Evolutionary conservation across 92 coral and sea anemone species (phyloP).

Genomic region (Pocillopora grandis): DNA sequence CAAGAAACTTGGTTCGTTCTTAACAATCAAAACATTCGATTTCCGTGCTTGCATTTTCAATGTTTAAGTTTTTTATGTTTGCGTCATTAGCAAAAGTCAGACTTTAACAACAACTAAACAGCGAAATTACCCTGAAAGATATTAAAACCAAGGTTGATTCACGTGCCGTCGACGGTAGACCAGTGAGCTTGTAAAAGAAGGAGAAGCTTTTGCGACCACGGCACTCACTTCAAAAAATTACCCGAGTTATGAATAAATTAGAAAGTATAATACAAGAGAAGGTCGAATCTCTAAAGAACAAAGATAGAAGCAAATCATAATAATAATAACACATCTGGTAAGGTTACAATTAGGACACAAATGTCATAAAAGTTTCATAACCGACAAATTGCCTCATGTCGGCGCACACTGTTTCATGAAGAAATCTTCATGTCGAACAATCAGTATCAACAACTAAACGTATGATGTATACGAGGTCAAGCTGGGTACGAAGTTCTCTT

Average conservation of each 20-base stretch:
- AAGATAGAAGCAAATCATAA: neutral
- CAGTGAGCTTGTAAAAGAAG: neutral
- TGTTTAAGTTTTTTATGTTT: neutral
- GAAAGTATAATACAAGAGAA: neutral
- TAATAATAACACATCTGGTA: neutral
- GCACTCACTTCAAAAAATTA: neutral
- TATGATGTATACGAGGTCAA: neutral
- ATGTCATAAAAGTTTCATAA: conserved; percentile 29
- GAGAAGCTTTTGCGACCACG: neutral
- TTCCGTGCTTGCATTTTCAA: no score
- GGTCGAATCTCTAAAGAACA: neutral
- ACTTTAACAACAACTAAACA: neutral
- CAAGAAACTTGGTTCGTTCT: no score
- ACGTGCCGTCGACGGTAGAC: neutral
- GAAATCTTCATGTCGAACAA: neutral
- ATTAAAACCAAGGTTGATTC: neutral
- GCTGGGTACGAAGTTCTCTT: neutral
- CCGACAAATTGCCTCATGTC: conserved; percentile 14
- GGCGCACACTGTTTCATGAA: neutral
- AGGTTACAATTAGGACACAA: neutral
- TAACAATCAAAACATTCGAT: no score
- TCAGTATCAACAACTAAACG: neutral
- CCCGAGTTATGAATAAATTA: neutral
- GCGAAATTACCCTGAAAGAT: neutral
- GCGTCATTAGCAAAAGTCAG: neutral